Conservation (phyloP, 1,140 invertebrate species). For the Penaeus japonicus region DNA sequence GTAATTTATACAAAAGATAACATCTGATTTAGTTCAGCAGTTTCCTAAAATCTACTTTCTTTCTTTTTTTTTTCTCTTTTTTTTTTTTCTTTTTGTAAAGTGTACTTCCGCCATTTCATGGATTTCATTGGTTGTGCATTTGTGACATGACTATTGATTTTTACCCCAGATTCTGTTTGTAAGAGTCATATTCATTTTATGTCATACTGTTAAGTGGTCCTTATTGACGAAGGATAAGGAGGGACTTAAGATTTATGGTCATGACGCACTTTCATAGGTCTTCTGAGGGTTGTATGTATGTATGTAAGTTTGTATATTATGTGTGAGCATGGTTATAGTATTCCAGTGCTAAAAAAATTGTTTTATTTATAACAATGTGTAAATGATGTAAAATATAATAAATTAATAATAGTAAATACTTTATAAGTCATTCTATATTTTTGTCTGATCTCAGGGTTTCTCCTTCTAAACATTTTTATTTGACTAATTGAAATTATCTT, state of each 20-base stretch:
- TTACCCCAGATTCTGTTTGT: neutral
- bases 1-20: too few relatives aligned
- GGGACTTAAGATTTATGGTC: conserved; percentile 21
- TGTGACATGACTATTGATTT: conserved; percentile 23
- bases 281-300: conserved; percentile 48
- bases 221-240: conserved; percentile 26
- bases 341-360: conserved; percentile 48
- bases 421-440: neutral
- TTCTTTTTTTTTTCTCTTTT: neutral
- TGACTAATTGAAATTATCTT: too few relatives aligned
- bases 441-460: neutral
- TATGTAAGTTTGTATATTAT: conserved; percentile 47
- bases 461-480: too few relatives aligned
- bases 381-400: conserved; percentile 50
- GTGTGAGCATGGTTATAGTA: conserved; percentile 41
- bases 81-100: neutral
- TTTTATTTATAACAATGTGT: conserved; percentile 53
- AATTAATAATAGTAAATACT: conserved; percentile 35
- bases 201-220: neutral
- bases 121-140: conserved; percentile 47
- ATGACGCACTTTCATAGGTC: conserved; percentile 36
- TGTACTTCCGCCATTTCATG: conserved; percentile 32
- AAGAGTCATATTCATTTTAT: neutral
- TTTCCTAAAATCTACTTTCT: too few relatives aligned
- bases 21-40: too few relatives aligned